A percentile compares a stretch with the other conserved stretches of the same genome.
phyloP scores from a whole-genome alignment of 2,797 vertebrate species.

The Malacoctenus gilli region DNA sequence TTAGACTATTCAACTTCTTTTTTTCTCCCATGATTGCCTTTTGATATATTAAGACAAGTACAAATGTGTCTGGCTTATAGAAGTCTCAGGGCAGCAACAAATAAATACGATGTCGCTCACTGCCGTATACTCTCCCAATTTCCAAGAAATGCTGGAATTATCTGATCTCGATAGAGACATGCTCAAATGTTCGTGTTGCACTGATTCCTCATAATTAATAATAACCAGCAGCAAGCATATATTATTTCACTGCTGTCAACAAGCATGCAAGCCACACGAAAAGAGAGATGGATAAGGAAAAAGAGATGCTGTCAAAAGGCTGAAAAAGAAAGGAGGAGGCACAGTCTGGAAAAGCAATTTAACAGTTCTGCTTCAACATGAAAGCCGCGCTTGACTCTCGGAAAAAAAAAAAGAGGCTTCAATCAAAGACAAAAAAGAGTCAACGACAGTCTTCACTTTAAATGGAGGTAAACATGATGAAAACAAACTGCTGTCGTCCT shows the following conservation, averaged over 20 bases:
- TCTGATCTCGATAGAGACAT: conserved; percentile 67
- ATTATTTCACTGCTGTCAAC: conserved; percentile 74
- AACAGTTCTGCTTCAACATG: conserved; percentile 61
- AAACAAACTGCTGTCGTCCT: conserved; percentile 12
- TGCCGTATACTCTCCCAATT: conserved; percentile 56
- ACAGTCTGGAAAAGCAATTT: conserved; percentile 79
- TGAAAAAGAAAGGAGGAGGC: conserved; percentile 59
- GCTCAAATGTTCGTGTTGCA: conserved; percentile 64
- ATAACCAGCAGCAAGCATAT: conserved; percentile 70
- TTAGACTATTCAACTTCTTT: conserved; percentile 44
- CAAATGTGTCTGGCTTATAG: conserved; percentile 75
- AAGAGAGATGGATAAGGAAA: conserved; percentile 63
- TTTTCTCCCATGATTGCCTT: conserved; percentile 75
- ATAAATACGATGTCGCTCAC: conserved; percentile 74
- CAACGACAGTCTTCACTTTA: conserved; percentile 47
- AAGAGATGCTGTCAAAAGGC: conserved; percentile 59
- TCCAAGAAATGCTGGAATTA: conserved; percentile 77
- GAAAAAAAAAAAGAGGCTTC: conserved; percentile 72
- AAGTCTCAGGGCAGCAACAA: conserved; percentile 78
- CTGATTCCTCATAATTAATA: conserved; percentile 73
- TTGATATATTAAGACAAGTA: conserved; percentile 82
- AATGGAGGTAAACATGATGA: conserved; percentile 51
- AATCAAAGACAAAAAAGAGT: conserved; percentile 59
- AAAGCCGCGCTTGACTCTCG: conserved; percentile 61
- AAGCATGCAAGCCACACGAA: conserved; percentile 51